Base-by-base conservation (phyloP, 37 sponge, comb jelly and placozoan species). In the Cliona cf. orientalis region DNA sequence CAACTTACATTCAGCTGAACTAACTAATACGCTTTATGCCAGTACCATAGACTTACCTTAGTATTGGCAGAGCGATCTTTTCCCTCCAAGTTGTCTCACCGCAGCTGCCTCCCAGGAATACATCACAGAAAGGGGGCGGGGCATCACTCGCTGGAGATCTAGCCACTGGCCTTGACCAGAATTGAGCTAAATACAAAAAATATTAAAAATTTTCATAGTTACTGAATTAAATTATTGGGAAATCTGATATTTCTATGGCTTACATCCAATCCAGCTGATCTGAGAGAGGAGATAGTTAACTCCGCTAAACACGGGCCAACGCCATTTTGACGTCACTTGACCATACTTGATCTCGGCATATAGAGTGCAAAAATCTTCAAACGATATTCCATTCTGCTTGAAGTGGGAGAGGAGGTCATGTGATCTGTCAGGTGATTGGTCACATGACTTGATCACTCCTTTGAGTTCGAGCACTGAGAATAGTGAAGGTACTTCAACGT, bases 71-170 rank as follows among this genome's bases (percentile, higher is more conserved):
- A 11, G 86, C 75, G 5, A 78, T 76, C 5, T 95, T 87, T 0
- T 38, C 5, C 65, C 96, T 73, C 96, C 96, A 95, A 14, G 89
- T 56, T 6, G 90, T 80, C 25, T 38, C 33, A 6, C 90, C 96
- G 72, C 93, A 92, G 67, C 84, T 89, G 1, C 96, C 96, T 1
- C 86, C 92, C 17, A 95, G 82, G 44, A 89, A 95, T 36, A 95
- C 90, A 35, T 92, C 89, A 42, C 53, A 80, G 32, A 33, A 71
- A 69, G 68, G 17, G 38, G 64, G 72, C 35, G 67, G 42, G 34
- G 66, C 38, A 19, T 41, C 23, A 25, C 6, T 7, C 4, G 72
- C 23, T 32, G 46, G 14, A 40, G 72, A 32, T n/a, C n/a, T n/a
- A n/a, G n/a, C n/a, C n/a, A n/a, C n/a, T 11, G 70, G 42, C 2